These are phyloP conservation scores for Drosophila greeni DNA, from an alignment of 2,888 invertebrate genomes.

Conservation along the genomic window DNA sequence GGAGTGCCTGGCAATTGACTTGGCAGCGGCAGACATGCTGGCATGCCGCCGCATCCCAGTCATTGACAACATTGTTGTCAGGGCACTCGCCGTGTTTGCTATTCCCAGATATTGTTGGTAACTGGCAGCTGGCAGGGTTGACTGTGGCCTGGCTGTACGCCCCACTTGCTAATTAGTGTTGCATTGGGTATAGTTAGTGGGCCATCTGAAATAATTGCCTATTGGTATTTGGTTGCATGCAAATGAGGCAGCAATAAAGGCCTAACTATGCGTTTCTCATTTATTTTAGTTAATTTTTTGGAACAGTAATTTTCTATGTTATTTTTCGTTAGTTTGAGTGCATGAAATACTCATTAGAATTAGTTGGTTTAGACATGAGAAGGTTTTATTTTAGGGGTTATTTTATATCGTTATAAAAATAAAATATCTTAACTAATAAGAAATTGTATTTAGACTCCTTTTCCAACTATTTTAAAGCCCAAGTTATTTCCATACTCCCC, in stretches of 20 bases:
- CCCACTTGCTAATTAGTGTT: constrained; percentile 56
- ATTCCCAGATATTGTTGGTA: constrained; percentile 14
- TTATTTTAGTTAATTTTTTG: constrained; percentile 28
- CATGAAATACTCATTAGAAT: constrained; percentile 10
- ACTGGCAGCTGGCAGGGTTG: neutral
- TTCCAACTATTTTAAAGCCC: neutral
- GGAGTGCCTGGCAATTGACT: constrained; percentile 37
- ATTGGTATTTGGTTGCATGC: constrained; percentile 22
- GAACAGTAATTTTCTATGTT: neutral
- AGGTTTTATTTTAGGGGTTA: neutral
- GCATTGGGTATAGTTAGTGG: constrained; percentile 18
- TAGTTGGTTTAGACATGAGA: neutral
- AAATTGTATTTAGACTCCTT: too few species aligned
- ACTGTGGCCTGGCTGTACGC: constrained; percentile 7
- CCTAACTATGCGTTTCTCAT: constrained; percentile 31
- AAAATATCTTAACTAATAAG: too few species aligned
- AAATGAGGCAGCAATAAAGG: constrained; percentile 26
- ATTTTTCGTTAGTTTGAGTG: neutral
- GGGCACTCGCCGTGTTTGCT: constrained; percentile 5
- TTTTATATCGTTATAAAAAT: too few species aligned
- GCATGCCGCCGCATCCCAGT: constrained; percentile 25
- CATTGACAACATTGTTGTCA: constrained; percentile 36
- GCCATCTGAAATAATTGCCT: constrained; percentile 25
- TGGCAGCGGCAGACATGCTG: constrained; percentile 23
- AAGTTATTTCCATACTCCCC: neutral